Evolutionary conservation across 2,113 vertebrate species (phyloP), one percentile per base, ranked within the genome.

Genomic region (Ctenodactylus gundi): DNA sequence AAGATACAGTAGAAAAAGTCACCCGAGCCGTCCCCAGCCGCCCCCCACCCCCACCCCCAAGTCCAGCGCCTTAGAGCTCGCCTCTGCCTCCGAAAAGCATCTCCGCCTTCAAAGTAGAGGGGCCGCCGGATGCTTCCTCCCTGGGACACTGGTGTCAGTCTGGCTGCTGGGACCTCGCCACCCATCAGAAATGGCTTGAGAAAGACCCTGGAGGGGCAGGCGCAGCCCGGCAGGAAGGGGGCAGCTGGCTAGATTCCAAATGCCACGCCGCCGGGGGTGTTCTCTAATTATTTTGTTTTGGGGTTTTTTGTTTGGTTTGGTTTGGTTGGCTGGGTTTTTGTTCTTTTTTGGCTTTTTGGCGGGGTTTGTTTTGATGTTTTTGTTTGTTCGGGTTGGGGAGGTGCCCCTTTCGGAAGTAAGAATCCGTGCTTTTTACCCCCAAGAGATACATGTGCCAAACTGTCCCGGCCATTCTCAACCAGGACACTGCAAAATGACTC

Each of bases 1-100:
- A 11, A 12, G 46, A 34, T 0, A 20, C 27, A 29, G 3, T 6
- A 1, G 1, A 55, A 27, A 17, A 3, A 2, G 85, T 44, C 39
- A 8, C 31, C 31, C n/a, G n/a, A n/a, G 76, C 39, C 1, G 6
- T 8, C 68, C 23, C 39, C 70, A 13, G 10, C 4, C 20, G n/a
- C n/a, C n/a, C n/a, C n/a, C n/a, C n/a, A n/a, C 7, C 31, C 58
- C n/a, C 6, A 12, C 11, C 51, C 23, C 44, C 41, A 23, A 4
- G 14, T 1, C 49, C 13, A 31, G 12, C 9, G 49, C 78, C 67
- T 23, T 1, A 4, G 1, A 15, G 27, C 13, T 9, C 51, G 4
- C 6, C 58, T n/a, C 18, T 18, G 72, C 0, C 11, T 44, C 21
- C 12, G 8, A 41, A 17, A 57, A 39, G 77, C 1, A 4, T n/a